Base-by-base conservation (phyloP, 2,113 vertebrate species). In the Acanthochromis polyacanthus region DNA sequence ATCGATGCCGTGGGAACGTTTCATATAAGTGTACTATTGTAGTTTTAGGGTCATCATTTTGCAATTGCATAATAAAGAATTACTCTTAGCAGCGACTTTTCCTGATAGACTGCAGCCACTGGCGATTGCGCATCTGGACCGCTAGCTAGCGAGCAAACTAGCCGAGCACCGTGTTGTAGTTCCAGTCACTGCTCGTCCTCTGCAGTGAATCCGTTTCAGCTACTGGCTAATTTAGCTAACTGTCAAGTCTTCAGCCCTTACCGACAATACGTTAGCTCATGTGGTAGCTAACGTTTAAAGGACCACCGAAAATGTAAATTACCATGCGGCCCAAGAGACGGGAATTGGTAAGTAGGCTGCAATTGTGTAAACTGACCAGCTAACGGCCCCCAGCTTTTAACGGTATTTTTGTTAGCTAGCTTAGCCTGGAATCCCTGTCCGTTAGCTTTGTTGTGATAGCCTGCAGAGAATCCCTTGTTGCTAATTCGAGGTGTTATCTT, bases 121-220 rank as follows among this genome's bases (percentile, higher is more conserved):
- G 51, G 65, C 25, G 72, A 85, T 2, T 89, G 80, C 87, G 91
- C 90, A 93, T 92, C 91, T 92, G 91, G 91, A 92, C 86, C 67
- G 50, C 56, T 85, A 65, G 80, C 60, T 85, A 57, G 65, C 75
- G 1, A 9, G 43, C 63, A n/a, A 46, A 85, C 74, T 89, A 89
- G 57, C 72, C 14, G 25, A 48, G 6, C 14, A 4, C 40, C 12
- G 55, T 50, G 60, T 17, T 51, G 28, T 43, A 63, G 67, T 30
- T 22, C 7, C 59, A 65, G 60, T 40, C 62, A 15, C 20, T 17
- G 20, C 17, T 45, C 53, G 53, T 45, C 57, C 48, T 63, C 72
- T 65, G 81, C 86, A 52, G 51, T 20, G 58, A 48, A 11, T 76
- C 58, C 5, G 6, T 3, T 20, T 19, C 25, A 17, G 80, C 83